phyloP scores from a whole-genome alignment of 2,797 vertebrate genomes.

The Taenioides sp. region DNA sequence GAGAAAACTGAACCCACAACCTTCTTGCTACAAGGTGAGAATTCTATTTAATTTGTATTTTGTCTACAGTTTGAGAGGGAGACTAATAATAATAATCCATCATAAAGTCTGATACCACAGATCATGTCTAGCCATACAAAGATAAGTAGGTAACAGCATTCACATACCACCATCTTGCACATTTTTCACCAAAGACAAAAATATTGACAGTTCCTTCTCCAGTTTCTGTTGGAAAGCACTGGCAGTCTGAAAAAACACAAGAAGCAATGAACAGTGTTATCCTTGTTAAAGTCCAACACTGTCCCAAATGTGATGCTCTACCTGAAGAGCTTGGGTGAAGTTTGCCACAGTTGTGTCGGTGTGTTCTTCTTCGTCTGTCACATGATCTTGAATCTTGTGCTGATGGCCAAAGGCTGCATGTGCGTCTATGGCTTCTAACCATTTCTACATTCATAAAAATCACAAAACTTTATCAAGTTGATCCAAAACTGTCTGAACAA shows the following conservation, averaged over 20 bases:
- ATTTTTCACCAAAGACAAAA: conserved; percentile 84
- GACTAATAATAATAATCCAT: not conserved
- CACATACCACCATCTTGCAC: conserved; percentile 81
- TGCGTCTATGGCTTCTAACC: conserved; percentile 87
- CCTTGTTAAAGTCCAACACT: not conserved
- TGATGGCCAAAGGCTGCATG: conserved; percentile 86
- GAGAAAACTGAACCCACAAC: not conserved
- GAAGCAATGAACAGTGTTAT: conserved; percentile 9
- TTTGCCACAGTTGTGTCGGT: conserved; percentile 63
- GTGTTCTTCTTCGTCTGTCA: conserved; percentile 65
- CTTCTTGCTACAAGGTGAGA: not conserved
- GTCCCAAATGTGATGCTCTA: conserved; percentile 36
- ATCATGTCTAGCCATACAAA: not conserved
- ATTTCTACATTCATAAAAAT: conserved; percentile 73
- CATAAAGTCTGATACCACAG: not conserved
- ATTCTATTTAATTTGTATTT: not conserved
- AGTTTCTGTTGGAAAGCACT: conserved; percentile 81
- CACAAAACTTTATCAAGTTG: conserved; percentile 5
- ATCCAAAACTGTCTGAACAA: not conserved
- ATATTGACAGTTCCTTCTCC: conserved; percentile 83
- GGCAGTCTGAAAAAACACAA: conserved; percentile 74
- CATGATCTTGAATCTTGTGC: conserved; percentile 77
- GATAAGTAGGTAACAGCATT: not conserved
- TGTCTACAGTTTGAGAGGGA: too few species aligned
- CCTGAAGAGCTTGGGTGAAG: conserved; percentile 82